Base-by-base conservation (phyloP, 2,113 vertebrate species). In the Tringa solitaria region DNA sequence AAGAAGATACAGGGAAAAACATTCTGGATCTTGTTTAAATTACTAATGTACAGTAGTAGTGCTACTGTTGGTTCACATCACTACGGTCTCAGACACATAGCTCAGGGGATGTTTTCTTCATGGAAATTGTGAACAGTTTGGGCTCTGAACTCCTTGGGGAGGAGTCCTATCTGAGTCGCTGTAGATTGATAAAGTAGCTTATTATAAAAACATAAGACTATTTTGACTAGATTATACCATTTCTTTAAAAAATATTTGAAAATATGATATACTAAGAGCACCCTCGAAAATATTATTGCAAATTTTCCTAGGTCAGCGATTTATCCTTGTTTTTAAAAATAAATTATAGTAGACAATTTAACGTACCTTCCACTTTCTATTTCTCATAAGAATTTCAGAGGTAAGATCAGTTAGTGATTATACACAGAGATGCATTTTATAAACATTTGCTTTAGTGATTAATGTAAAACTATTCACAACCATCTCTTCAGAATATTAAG, bases 361-460 rank as follows among this genome's bases (percentile, higher is more conserved):
- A 89, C 5, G 33, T 63, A 37, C 10, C 6, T 92, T 92, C 56
- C 8, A 22, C 33, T 84, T 95, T 61, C 41, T 92, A 12, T 72
- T 84, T 89, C 73, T 63, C 21, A 0, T 63, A 83, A 59, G 30
- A 57, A 46, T 83, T 94, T 89, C 41, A 50, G 67, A 82, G 37
- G 46, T 78, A 85, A 76, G 81, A 87, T 96, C 70, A 51, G 53
- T 81, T 57, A 79, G 45, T 80, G 63, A 83, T 94, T 92, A 91
- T 82, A 84, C 59, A 77, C 7, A 46, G 65, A 50, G 45, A 85
- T 26, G 32, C 84, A 61, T 91, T 96, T 91, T 94, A 85, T 70
- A 95, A 87, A 89, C 89, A 46, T 91, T 91, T 79, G 17, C 77
- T 76, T 73, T 89, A 89, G 59, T 96, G 78, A 96, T 94, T 93